These are phyloP conservation scores for Sus cebifrons DNA, from an alignment of 2,797 vertebrate genomes.

Conservation along the genomic window DNA sequence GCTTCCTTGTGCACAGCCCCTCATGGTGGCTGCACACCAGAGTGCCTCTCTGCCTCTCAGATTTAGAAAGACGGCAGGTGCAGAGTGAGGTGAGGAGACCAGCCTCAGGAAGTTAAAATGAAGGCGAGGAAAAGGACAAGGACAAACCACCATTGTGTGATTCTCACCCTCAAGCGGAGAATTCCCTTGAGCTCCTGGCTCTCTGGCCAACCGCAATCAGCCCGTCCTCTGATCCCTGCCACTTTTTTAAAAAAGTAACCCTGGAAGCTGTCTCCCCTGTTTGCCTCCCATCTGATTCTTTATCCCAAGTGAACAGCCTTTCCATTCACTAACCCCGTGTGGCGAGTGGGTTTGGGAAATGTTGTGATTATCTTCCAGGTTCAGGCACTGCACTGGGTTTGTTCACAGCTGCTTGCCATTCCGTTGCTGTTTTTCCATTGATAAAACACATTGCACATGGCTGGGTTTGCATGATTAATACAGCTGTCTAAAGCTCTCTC, in stretches of 20 bases:
- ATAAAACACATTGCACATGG: constrained; percentile 92
- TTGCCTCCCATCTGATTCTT: constrained; percentile 89
- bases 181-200: constrained; percentile 18
- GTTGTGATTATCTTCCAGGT: constrained; percentile 89
- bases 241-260: constrained; percentile 74
- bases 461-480: constrained; percentile 91
- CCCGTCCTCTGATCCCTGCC: constrained; percentile 65
- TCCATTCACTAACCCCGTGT: constrained; percentile 89
- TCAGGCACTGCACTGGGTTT: constrained; percentile 86
- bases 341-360: constrained; percentile 86
- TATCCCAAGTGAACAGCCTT: constrained; percentile 90
- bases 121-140: constrained; percentile 64
- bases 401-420: constrained; percentile 87
- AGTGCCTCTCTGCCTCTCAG: background rate
- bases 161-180: constrained; percentile 64
- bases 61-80: background rate
- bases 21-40: background rate
- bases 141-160: constrained; percentile 57
- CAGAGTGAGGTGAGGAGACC: background rate
- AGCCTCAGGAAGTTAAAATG: constrained; percentile 47
- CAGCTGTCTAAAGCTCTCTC: constrained; percentile 87
- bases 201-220: constrained; percentile 4
- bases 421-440: constrained; percentile 89
- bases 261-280: constrained; percentile 84
- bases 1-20: background rate